Evolutionary conservation across 1,140 invertebrate species (phyloP).

Genomic region (Lepidurus arcticus): DNA sequence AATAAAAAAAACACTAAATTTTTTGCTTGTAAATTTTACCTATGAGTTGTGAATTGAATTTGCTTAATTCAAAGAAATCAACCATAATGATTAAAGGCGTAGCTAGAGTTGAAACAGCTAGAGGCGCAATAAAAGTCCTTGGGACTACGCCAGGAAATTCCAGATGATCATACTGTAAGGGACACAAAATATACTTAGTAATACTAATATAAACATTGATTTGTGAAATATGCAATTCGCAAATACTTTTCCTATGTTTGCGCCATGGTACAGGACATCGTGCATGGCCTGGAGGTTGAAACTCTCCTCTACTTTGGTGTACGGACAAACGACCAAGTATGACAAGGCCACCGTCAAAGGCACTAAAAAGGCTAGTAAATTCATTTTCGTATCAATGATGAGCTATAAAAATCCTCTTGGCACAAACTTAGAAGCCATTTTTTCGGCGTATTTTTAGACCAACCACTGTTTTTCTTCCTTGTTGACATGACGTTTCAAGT

Average conservation of each 20-base stretch:
- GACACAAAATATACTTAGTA: background rate
- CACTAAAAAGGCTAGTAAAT: conserved; percentile 1
- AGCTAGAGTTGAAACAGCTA: conserved; percentile 73
- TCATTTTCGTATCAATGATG: background rate
- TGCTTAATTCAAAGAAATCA: conserved; percentile 64
- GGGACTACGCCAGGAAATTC: conserved; percentile 98
- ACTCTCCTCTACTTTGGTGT: conserved; percentile 99
- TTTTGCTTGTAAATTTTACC: conserved; percentile 56
- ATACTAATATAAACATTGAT: background rate
- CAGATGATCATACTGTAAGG: conserved; percentile 90
- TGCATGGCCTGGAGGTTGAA: conserved; percentile 98
- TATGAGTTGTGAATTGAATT: conserved; percentile 84
- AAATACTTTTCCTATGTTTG: conserved; percentile 74
- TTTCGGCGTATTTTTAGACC: conserved; percentile 15
- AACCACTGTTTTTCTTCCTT: background rate
- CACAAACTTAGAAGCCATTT: conserved; percentile 3
- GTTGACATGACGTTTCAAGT: background rate
- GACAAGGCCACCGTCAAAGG: conserved; percentile 43
- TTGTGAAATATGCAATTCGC: background rate
- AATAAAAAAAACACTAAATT: conserved; percentile 31
- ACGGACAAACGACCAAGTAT: conserved; percentile 83
- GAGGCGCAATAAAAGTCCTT: conserved; percentile 87
- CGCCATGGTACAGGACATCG: conserved; percentile 84
- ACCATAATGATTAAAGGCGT: conserved; percentile 66
- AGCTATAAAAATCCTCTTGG: conserved; percentile 19